Conservation (phyloP, 1,140 invertebrate species). For the Chionoecetes opilio region DNA sequence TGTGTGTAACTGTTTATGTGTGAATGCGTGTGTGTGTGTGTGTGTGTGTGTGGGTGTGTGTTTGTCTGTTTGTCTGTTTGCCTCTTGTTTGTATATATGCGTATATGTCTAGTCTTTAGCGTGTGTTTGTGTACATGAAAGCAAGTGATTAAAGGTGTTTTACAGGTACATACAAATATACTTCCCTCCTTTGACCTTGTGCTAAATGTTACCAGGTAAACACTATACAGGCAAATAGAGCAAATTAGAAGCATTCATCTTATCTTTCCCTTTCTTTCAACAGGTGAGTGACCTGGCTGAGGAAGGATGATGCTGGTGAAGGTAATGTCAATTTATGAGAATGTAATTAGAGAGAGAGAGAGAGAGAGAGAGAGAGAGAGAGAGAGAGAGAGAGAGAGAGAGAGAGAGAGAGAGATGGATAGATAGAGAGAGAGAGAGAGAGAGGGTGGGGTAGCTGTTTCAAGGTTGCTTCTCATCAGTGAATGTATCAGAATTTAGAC, state of each 20-base stretch:
- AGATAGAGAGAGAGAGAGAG: not conserved
- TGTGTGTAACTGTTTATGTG: too few species aligned
- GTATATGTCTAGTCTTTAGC: too few species aligned
- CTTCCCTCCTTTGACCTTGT: not conserved
- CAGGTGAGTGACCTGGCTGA: not conserved
- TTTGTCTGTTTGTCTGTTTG: too few species aligned
- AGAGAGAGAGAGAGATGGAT: not conserved
- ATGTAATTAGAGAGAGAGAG: constrained; percentile 9
- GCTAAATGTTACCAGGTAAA: not conserved
- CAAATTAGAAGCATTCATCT: not conserved
- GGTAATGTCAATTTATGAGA: not conserved
- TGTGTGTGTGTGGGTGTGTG: too few species aligned
- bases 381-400: constrained; percentile 6
- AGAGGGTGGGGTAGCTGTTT: not conserved
- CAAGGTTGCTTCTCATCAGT: not conserved
- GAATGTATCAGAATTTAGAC: not conserved
- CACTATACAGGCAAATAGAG: not conserved
- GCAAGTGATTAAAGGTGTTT: not conserved
- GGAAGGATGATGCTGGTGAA: constrained; percentile 16
- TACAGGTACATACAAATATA: not conserved
- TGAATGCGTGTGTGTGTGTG: too few species aligned
- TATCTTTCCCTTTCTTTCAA: not conserved
- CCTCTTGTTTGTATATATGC: too few species aligned
- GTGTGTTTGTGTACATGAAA: not conserved
- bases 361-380: constrained; percentile 24